phyloP scores from a whole-genome alignment of 2,888 invertebrate genomes.

The Mamestra brassicae region DNA sequence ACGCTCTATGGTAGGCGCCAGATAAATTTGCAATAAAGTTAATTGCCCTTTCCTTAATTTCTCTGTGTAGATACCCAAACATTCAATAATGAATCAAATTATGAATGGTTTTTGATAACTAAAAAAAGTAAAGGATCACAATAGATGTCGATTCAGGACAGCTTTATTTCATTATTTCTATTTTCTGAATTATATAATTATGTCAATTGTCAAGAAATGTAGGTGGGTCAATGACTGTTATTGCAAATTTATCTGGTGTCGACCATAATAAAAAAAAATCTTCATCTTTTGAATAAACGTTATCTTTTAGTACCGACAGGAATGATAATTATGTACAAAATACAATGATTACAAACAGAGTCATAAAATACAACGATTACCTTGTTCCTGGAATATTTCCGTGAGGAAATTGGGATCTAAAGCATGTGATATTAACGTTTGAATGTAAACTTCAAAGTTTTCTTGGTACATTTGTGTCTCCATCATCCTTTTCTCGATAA shows the following conservation, averaged over 20 bases:
- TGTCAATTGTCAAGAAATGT: too few relatives aligned
- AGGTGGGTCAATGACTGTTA: too few relatives aligned
- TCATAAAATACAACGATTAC: constrained; percentile 83
- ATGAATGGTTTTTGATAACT: too few relatives aligned
- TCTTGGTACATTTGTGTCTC: constrained; percentile 95
- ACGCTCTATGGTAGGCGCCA: background rate
- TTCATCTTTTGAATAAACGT: background rate
- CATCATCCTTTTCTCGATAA: constrained; percentile 94
- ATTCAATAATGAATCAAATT: too few relatives aligned
- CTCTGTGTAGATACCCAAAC: too few relatives aligned
- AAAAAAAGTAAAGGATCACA: too few relatives aligned
- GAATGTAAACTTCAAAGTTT: constrained; percentile 97
- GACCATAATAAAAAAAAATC: too few relatives aligned
- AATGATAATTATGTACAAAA: constrained; percentile 1
- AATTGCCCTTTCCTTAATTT: too few relatives aligned
- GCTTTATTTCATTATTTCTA: too few relatives aligned
- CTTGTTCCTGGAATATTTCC: constrained; percentile 97
- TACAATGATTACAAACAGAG: constrained; percentile 1
- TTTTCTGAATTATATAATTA: too few relatives aligned
- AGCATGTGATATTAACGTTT: constrained; percentile 97
- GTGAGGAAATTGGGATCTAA: constrained; percentile 97
- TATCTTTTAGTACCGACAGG: background rate
- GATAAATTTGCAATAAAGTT: background rate
- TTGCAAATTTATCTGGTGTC: too few relatives aligned
- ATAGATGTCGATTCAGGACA: too few relatives aligned